Conservation (phyloP, 2,113 vertebrate genomes). For the Dasyornis broadbenti region DNA sequence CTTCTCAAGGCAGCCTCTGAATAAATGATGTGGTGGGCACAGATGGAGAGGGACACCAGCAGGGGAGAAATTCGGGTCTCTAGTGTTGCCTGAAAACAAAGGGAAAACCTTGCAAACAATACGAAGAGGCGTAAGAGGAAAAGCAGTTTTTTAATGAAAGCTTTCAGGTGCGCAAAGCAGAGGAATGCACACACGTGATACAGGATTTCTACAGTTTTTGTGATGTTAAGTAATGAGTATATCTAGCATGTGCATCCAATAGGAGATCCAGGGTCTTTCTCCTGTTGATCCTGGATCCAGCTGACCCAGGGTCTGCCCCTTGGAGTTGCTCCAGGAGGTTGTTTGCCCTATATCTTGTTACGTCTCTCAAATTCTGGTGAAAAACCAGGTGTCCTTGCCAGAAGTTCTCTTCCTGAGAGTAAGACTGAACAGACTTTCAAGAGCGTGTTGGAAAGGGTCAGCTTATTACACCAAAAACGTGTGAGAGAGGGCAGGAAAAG, state of each 20-base stretch:
- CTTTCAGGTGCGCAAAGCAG: background rate
- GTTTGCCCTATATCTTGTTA: background rate
- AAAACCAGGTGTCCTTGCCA: background rate
- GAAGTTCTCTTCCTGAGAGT: background rate
- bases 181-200: background rate
- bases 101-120: background rate
- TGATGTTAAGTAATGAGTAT: background rate
- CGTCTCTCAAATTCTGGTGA: background rate
- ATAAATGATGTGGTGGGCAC: fast-evolving
- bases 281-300: too few relatives aligned
- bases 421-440: background rate
- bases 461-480: background rate
- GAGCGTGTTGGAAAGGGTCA: background rate
- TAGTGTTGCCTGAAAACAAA: background rate
- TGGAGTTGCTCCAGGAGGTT: background rate
- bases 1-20: background rate
- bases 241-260: too few relatives aligned
- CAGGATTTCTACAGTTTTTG: background rate
- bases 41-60: background rate
- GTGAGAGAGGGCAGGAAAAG: background rate
- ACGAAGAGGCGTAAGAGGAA: background rate
- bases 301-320: background rate
- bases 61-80: too few relatives aligned
- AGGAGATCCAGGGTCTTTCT: too few relatives aligned
- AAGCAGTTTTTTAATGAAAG: background rate